These are phyloP conservation scores for Ochotona curzoniae DNA, from an alignment of 2,113 vertebrate species.

Conservation along the genomic window DNA sequence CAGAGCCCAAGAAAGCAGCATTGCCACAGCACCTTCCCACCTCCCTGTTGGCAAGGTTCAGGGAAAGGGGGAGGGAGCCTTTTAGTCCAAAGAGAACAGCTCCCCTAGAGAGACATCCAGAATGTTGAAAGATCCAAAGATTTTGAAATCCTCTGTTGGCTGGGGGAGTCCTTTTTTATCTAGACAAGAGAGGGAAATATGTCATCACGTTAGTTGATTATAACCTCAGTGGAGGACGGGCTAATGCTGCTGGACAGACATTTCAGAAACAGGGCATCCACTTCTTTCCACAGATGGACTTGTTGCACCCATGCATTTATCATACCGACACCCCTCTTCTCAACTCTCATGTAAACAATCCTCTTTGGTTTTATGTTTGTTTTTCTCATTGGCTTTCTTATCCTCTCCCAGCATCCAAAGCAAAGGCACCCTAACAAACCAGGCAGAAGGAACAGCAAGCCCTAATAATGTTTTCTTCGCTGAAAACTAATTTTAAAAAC, in stretches of 20 bases:
- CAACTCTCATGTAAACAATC: neutral
- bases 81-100: neutral
- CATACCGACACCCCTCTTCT: neutral
- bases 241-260: neutral
- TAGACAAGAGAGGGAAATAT: constrained; percentile 23
- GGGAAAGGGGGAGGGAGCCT: neutral
- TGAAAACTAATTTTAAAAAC: constrained; percentile 2
- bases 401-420: neutral
- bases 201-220: neutral
- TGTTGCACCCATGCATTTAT: neutral
- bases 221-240: neutral
- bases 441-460: neutral
- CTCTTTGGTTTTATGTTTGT: neutral
- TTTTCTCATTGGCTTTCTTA: constrained; percentile 8
- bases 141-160: neutral
- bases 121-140: constrained; percentile 38
- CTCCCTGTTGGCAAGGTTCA: neutral
- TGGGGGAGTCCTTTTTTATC: neutral
- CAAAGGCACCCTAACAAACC: neutral
- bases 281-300: neutral
- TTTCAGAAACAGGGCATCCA: neutral
- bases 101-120: neutral
- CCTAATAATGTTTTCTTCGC: neutral
- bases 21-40: neutral
- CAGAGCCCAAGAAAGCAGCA: neutral